Evolutionary conservation across 2,113 vertebrate species (phyloP), one percentile per base, ranked within the genome.

Genomic region (Alouatta palliata): DNA sequence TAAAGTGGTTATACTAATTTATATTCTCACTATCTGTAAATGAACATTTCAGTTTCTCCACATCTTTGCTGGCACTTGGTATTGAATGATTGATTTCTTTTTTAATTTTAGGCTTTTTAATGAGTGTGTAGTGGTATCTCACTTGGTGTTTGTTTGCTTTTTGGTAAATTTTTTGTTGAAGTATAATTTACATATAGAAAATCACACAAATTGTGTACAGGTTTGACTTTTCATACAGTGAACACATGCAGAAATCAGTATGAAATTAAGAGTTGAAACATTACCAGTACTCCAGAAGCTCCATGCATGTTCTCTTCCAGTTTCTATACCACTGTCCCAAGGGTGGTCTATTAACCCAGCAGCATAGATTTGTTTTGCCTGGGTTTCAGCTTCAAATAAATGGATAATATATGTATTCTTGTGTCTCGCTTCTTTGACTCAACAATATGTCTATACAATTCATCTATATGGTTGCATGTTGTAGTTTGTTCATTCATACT

Each of bases 371-470:
- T 20, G 13, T 49, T 89, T 32, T 91, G 47, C 54, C 86, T 96
- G 92, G 73, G 56, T 91, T 73, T 83, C 54, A 97, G 52, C 14
- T 86, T 96, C 25, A 95, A 86, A 92, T 96, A 95, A 91, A 87
- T 90, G 47, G 4, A 68, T 86, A 70, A 56, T 81, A 73, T 68
- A 86, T 47, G 73, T 95, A 73, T 79, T 61, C 45, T 87, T 85
- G 45, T 83, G 61, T 85, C 47, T 96, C 85, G 13, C 61, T 92
- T 82, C 14, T 87, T 97, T 64, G 58, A 94, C 61, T 92, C 77
- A 96, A 32, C 49, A 79, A 54, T 75, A 11, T 82, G 35, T 81
- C 32, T 89, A 56, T 56, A 23, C 3, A 88, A 12, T 71, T 93
- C 58, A 61, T 86, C 73, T 93, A 43, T 85, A 13, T 61, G 92